phyloP scores from a whole-genome alignment of 2,888 invertebrate genomes.

The Eupeodes latifasciatus region DNA sequence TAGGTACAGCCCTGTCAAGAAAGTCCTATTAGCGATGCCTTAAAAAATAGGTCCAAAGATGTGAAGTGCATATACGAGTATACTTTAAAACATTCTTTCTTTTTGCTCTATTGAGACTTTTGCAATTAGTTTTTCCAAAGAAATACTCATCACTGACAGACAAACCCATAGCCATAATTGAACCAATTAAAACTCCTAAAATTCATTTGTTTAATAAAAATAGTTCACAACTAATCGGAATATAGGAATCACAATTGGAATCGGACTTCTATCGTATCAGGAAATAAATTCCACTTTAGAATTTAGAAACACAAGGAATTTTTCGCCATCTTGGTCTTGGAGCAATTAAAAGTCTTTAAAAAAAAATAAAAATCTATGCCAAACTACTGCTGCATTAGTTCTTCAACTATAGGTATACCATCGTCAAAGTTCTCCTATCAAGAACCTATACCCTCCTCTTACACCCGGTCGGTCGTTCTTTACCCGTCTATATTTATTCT shows the following conservation, averaged over 20 bases:
- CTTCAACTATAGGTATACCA: not conserved
- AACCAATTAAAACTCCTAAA: slow-evolving; percentile 26
- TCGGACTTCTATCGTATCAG: not conserved
- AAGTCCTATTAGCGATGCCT: not conserved
- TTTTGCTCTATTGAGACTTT: not conserved
- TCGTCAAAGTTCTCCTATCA: not conserved
- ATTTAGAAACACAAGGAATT: not conserved
- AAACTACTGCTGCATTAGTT: slow-evolving; percentile 15
- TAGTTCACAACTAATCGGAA: slow-evolving; percentile 18
- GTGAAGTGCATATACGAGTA: not conserved
- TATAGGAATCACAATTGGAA: too few relatives aligned
- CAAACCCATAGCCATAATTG: slow-evolving; percentile 12
- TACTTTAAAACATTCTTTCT: not conserved
- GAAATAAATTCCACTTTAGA: slow-evolving; percentile 19
- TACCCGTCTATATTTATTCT: not conserved
- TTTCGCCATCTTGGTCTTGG: not conserved
- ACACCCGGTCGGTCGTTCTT: too few relatives aligned
- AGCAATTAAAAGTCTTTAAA: slow-evolving; percentile 19
- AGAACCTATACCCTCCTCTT: not conserved
- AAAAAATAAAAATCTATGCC: slow-evolving; percentile 30
- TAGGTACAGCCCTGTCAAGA: not conserved
- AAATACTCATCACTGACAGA: not conserved
- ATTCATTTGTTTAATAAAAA: slow-evolving; percentile 9
- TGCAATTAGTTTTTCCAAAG: not conserved
- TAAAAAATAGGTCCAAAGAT: not conserved